Evolutionary conservation across 2,113 vertebrate genomes (phyloP).

Genomic region (Ammodytes dubius): DNA sequence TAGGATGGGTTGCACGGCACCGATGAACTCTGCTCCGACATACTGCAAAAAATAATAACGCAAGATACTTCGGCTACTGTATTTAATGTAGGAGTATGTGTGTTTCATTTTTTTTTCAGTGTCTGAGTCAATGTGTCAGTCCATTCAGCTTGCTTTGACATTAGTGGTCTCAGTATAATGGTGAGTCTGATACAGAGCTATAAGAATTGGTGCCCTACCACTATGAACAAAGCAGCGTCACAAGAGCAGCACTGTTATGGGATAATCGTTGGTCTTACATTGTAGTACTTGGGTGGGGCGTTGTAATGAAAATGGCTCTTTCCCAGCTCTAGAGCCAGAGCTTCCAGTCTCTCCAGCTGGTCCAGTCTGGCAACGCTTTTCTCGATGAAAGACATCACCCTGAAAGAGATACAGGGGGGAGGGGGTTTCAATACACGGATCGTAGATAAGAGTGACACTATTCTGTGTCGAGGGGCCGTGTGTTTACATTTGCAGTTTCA

Average conservation of each 20-base stretch:
- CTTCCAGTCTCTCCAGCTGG: constrained; percentile 82
- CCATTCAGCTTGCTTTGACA: constrained; percentile 27
- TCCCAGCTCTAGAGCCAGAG: constrained; percentile 84
- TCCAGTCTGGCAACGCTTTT: constrained; percentile 87
- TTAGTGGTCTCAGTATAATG: constrained; percentile 13
- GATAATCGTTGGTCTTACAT: constrained; percentile 70
- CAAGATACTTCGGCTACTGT: not conserved
- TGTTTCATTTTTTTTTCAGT: constrained; percentile 3
- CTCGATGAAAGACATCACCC: constrained; percentile 89
- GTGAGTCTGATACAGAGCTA: constrained; percentile 17
- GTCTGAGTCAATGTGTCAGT: not conserved
- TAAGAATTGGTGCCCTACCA: not conserved
- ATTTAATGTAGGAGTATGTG: not conserved
- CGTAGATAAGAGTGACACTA: constrained; percentile 3
- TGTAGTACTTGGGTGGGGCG: constrained; percentile 85
- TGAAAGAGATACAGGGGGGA: constrained; percentile 49
- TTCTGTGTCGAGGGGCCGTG: not conserved
- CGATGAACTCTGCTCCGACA: constrained; percentile 85
- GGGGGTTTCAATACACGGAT: too few species aligned
- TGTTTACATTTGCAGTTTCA: constrained; percentile 14
- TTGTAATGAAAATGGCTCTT: constrained; percentile 86
- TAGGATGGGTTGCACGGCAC: constrained; percentile 84
- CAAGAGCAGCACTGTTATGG: not conserved
- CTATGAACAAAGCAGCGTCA: constrained; percentile 16
- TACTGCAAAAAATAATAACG: constrained; percentile 75